Evolutionary conservation across 2,113 vertebrate genomes (phyloP).

Genomic region (Neogale vison): DNA sequence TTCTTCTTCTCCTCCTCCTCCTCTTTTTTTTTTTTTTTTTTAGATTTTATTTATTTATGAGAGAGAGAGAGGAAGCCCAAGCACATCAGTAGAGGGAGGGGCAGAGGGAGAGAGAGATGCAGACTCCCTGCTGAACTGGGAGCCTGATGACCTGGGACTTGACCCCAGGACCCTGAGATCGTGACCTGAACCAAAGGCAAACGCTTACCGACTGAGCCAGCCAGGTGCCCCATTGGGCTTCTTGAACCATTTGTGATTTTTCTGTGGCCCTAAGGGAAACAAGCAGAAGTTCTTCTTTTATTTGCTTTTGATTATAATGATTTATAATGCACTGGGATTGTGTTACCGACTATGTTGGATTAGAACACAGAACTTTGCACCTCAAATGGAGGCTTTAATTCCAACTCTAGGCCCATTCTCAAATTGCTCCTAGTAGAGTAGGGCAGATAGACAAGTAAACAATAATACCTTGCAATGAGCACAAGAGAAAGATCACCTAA

Average conservation of each 20-base stretch:
- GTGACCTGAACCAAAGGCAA: too few species aligned
- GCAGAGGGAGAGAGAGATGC: too few species aligned
- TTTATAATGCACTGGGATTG: neutral
- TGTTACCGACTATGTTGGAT: neutral
- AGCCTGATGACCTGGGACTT: too few species aligned
- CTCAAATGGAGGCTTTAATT: neutral
- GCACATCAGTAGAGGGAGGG: too few species aligned
- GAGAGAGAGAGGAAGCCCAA: too few species aligned
- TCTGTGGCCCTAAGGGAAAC: neutral
- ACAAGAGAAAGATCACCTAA: neutral
- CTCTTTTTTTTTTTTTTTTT: too few species aligned
- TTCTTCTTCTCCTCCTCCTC: too few species aligned
- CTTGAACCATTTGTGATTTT: conserved; percentile 9
- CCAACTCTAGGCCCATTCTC: neutral
- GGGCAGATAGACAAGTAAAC: neutral
- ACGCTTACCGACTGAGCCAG: too few species aligned
- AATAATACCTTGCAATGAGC: neutral
- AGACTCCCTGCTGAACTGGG: too few species aligned
- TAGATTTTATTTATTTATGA: too few species aligned
- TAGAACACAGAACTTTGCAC: neutral
- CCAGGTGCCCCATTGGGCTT: neutral
- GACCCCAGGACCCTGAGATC: too few species aligned
- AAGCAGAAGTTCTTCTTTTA: neutral
- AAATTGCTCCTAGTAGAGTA: neutral
- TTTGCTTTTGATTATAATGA: conserved; percentile 23